These are phyloP conservation scores for Speoplatyrhinus poulsoni DNA, from an alignment of 2,113 vertebrate genomes.

Conservation along the genomic window DNA sequence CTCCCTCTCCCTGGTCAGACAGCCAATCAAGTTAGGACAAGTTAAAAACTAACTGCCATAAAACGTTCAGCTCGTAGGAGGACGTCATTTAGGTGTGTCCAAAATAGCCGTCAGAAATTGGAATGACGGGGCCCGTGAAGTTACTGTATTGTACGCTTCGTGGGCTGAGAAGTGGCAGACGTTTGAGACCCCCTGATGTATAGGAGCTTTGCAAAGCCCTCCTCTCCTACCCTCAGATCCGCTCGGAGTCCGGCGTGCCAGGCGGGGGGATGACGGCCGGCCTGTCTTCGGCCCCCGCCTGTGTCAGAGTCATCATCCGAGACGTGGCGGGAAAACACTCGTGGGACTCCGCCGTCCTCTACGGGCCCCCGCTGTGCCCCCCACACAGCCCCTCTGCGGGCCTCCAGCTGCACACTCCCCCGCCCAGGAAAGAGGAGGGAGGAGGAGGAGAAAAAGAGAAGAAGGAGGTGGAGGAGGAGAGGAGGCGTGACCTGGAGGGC, in stretches of 20 bases:
- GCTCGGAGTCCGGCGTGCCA: slow-evolving; percentile 88
- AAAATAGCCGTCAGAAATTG: too few species aligned
- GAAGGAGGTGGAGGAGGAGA: slow-evolving; percentile 69
- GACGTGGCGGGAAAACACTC: slow-evolving; percentile 97
- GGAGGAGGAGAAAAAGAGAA: slow-evolving; percentile 61
- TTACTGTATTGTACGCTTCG: too few species aligned
- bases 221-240: slow-evolving; percentile 83
- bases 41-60: too few species aligned
- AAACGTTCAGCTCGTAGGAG: too few species aligned
- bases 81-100: too few species aligned
- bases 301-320: slow-evolving; percentile 92
- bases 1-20: too few species aligned
- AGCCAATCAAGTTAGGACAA: too few species aligned
- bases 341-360: slow-evolving; percentile 95
- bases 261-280: slow-evolving; percentile 93
- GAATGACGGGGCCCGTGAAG: too few species aligned
- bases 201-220: too few species aligned
- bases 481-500: slow-evolving; percentile 12
- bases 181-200: too few species aligned
- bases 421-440: slow-evolving; percentile 28
- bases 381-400: slow-evolving; percentile 25
- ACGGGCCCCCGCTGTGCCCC: slow-evolving; percentile 82
- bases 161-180: too few species aligned
- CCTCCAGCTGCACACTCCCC: slow-evolving; percentile 43
- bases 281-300: slow-evolving; percentile 88